A percentile compares a stretch with the other conserved stretches of the same genome.
phyloP scores from a whole-genome alignment of 2,888 invertebrate genomes.

The Sipunculus nudus region DNA sequence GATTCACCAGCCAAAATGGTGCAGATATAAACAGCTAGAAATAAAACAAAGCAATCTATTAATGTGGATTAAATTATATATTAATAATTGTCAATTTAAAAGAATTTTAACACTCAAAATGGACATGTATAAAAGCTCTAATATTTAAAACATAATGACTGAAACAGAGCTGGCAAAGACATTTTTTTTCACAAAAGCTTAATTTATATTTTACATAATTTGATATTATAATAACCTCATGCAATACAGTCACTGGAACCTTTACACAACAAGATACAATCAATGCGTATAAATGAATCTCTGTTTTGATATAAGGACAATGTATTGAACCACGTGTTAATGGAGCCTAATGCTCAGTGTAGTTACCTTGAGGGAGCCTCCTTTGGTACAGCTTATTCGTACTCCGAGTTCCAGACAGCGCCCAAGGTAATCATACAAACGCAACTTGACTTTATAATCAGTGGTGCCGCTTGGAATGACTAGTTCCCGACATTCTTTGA shows the following conservation, averaged over 20 bases:
- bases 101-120: too few species aligned
- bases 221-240: too few species aligned
- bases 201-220: too few species aligned
- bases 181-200: too few species aligned
- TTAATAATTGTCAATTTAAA: not conserved
- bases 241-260: too few species aligned
- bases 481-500: slow-evolving; percentile 77
- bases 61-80: not conserved
- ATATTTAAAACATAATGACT: too few species aligned
- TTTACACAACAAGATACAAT: too few species aligned
- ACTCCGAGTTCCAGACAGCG: slow-evolving; percentile 81
- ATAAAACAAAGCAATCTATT: too few species aligned
- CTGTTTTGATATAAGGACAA: not conserved
- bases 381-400: slow-evolving; percentile 72
- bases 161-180: too few species aligned
- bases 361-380: slow-evolving; percentile 73
- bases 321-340: not conserved
- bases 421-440: slow-evolving; percentile 78
- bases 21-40: slow-evolving; percentile 79
- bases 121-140: too few species aligned
- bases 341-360: too few species aligned
- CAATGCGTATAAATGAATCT: too few species aligned
- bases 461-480: slow-evolving; percentile 66
- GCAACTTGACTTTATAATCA: slow-evolving; percentile 75
- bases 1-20: slow-evolving; percentile 95